Conservation (phyloP, 2,888 invertebrate species). For the Erebia ligea region DNA sequence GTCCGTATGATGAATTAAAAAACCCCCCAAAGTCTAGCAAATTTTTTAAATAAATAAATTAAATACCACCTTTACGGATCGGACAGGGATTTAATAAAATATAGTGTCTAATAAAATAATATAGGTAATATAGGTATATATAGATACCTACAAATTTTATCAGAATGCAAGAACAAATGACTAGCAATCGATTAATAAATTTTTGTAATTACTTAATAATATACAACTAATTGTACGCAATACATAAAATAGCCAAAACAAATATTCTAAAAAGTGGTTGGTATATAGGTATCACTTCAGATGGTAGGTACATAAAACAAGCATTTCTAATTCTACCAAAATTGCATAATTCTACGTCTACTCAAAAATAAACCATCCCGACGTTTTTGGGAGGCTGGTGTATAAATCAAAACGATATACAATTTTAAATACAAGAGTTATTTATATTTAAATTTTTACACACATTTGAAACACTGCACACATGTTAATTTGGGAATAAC, state of each 20-base stretch:
- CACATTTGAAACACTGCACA: constrained; percentile 53
- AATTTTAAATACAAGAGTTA: constrained; percentile 32
- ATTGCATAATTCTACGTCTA: constrained; percentile 36
- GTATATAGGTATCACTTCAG: constrained; percentile 23
- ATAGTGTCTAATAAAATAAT: too few species aligned
- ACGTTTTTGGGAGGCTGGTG: constrained; percentile 38
- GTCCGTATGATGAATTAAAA: too few species aligned
- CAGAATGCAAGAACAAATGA: constrained; percentile 9
- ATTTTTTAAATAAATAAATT: too few species aligned
- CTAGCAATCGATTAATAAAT: constrained; percentile 9
- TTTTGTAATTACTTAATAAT: constrained; percentile 17
- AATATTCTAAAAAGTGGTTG: constrained; percentile 32
- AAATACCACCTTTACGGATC: too few species aligned
- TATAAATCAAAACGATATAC: constrained; percentile 28
- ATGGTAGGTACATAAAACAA: constrained; percentile 29
- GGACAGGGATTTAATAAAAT: too few species aligned
- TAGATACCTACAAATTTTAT: too few species aligned
- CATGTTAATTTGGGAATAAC: constrained; percentile 69
- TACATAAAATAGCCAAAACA: constrained; percentile 81
- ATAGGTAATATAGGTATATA: neutral
- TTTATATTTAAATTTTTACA: constrained; percentile 30
- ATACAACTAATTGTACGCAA: constrained; percentile 30
- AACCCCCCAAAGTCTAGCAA: too few species aligned
- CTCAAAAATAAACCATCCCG: constrained; percentile 40
- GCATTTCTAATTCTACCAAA: constrained; percentile 36